These are phyloP conservation scores for Azorinus chamasolen DNA, from an alignment of 2,888 invertebrate species.

Conservation along the genomic window DNA sequence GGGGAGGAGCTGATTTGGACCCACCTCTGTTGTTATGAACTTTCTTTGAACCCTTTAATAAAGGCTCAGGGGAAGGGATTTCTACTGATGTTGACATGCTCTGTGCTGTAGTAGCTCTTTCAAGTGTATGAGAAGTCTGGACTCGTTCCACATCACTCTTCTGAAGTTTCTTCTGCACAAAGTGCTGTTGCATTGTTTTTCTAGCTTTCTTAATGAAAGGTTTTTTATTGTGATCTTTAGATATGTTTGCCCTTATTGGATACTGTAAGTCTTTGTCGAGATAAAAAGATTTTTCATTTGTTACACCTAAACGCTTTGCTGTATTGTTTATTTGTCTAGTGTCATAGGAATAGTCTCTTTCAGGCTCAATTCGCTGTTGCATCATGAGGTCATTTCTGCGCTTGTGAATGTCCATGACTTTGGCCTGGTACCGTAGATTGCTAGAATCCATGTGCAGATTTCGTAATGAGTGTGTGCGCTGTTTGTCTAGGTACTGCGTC, in stretches of 20 bases:
- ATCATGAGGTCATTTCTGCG: constrained; percentile 77
- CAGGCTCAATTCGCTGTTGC: constrained; percentile 76
- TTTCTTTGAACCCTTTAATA: constrained; percentile 28
- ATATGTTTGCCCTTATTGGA: constrained; percentile 70
- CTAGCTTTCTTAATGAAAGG: constrained; percentile 77
- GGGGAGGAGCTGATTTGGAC: constrained; percentile 70
- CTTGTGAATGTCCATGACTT: constrained; percentile 79
- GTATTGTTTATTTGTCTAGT: constrained; percentile 73
- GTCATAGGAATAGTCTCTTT: constrained; percentile 79
- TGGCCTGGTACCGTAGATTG: constrained; percentile 79
- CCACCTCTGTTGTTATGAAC: constrained; percentile 41
- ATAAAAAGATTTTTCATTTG: constrained; percentile 73
- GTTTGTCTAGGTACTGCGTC: constrained; percentile 69
- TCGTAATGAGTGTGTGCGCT: constrained; percentile 69
- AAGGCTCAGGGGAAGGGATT: constrained; percentile 42
- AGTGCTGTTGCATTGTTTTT: constrained; percentile 64
- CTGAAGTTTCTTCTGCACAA: constrained; percentile 54
- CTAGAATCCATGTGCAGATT: constrained; percentile 74
- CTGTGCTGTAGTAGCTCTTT: constrained; percentile 50
- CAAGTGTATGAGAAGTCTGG: constrained; percentile 41
- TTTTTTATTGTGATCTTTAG: constrained; percentile 72
- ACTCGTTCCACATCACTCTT: constrained; percentile 47
- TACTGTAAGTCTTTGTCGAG: constrained; percentile 73
- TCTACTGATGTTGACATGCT: constrained; percentile 64
- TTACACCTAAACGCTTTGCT: constrained; percentile 75